phyloP scores from a whole-genome alignment of 1,140 invertebrate species.

The Holcopasites calliopsidis region DNA sequence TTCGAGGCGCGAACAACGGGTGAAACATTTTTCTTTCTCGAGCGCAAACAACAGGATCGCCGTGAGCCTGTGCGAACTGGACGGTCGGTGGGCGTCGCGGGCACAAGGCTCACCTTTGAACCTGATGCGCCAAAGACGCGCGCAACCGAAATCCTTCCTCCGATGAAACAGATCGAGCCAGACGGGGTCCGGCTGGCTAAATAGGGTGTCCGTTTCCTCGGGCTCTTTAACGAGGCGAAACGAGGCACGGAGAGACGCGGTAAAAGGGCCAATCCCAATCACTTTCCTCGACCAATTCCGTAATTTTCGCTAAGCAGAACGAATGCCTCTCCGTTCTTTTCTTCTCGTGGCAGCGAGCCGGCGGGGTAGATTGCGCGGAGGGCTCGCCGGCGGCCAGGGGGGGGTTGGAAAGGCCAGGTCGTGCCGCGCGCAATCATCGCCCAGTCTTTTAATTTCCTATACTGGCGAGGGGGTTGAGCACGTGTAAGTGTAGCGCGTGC shows the following conservation, averaged over 20 bases:
- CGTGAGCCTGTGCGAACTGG: not conserved
- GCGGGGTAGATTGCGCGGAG: constrained; percentile 54
- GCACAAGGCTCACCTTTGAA: too few relatives aligned
- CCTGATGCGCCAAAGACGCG: not conserved
- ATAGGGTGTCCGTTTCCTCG: constrained; percentile 65
- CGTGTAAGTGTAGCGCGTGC: constrained; percentile 36
- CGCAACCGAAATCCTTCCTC: constrained; percentile 13
- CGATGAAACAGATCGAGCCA: constrained; percentile 3
- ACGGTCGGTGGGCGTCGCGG: not conserved
- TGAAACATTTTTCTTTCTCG: constrained; percentile 5
- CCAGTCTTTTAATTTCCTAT: constrained; percentile 79
- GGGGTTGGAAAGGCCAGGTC: constrained; percentile 40
- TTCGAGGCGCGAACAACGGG: constrained; percentile 26
- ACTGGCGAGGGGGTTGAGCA: constrained; percentile 66
- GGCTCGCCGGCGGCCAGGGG: not conserved
- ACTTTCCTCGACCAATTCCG: constrained; percentile 71
- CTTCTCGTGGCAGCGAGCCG: constrained; percentile 1
- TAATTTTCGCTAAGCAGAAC: constrained; percentile 75
- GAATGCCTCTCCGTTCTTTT: constrained; percentile 62
- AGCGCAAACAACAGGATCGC: not conserved
- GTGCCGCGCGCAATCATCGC: constrained; percentile 72
- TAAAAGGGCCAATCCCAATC: constrained; percentile 74
- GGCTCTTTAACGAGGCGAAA: constrained; percentile 68
- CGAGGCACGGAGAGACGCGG: constrained; percentile 60
- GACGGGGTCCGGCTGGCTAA: constrained; percentile 19